These are phyloP conservation scores for Diprion similis DNA, from an alignment of 1,140 invertebrate species.

Conservation along the genomic window DNA sequence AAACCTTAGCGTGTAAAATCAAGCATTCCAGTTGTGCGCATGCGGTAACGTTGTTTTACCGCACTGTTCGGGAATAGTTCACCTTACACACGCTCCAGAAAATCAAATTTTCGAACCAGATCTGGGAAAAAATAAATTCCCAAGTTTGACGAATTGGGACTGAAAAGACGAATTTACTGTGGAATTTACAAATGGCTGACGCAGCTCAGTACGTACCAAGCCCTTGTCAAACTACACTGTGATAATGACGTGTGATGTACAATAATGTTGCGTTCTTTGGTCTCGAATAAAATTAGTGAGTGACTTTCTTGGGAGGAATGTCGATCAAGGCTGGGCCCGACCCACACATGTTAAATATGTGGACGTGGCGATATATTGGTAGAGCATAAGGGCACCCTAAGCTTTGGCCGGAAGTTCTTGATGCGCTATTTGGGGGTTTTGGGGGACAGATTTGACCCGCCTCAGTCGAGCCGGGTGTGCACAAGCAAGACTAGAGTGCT, in stretches of 20 bases:
- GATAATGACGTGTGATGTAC: neutral
- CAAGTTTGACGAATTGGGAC: no score
- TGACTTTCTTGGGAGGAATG: conserved; percentile 43
- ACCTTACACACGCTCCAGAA: no score
- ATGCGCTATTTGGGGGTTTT: neutral
- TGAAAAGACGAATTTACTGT: no score
- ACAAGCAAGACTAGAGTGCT: neutral
- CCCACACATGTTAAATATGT: neutral
- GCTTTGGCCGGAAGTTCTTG: neutral
- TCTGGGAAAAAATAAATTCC: no score
- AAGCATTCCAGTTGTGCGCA: no score
- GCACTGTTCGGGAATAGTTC: no score
- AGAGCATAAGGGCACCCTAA: neutral
- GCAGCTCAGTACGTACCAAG: no score
- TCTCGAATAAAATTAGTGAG: conserved; percentile 5
- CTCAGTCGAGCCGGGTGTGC: neutral
- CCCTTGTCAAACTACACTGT: no score
- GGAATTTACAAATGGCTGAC: no score
- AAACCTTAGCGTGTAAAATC: no score
- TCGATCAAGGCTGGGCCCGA: conserved; percentile 17
- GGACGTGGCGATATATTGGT: neutral
- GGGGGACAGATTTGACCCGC: neutral
- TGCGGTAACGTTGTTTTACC: no score
- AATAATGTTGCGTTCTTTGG: neutral
- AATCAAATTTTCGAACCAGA: no score